Conservation (phyloP, 2,888 invertebrate genomes). For the Encarsia formosa region DNA sequence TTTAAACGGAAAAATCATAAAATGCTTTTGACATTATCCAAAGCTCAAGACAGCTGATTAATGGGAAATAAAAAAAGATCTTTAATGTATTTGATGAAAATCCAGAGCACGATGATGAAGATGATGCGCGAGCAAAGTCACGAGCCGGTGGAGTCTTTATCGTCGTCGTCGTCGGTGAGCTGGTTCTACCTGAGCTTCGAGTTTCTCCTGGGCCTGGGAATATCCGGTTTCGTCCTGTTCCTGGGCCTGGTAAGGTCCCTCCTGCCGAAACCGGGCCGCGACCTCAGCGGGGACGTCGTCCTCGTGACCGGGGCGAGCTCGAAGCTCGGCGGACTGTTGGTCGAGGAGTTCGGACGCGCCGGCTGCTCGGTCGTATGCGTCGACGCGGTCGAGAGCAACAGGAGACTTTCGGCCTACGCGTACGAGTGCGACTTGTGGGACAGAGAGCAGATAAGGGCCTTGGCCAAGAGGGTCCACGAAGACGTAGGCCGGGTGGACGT, state of each 20-base stretch:
- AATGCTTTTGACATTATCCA: no score
- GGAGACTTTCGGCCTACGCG: constrained; percentile 8
- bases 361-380: constrained; percentile 44
- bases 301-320: constrained; percentile 44
- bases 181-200: constrained; percentile 42
- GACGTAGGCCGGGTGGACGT: constrained; percentile 42
- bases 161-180: constrained; percentile 29
- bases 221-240: constrained; percentile 35
- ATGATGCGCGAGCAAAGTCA: constrained; percentile 37
- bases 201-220: constrained; percentile 35
- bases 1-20: no score
- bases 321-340: constrained; percentile 38
- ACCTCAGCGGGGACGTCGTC: constrained; percentile 42
- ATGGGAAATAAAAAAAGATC: no score
- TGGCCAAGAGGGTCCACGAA: constrained; percentile 38
- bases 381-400: constrained; percentile 27
- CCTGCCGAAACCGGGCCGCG: constrained; percentile 46
- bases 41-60: no score
- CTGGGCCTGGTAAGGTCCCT: constrained; percentile 37
- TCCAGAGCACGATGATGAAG: neutral
- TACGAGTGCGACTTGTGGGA: constrained; percentile 40
- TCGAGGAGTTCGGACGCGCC: constrained; percentile 39
- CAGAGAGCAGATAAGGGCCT: constrained; percentile 34
- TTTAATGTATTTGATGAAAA: no score
- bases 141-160: constrained; percentile 23